Evolutionary conservation across 1,140 invertebrate species (phyloP).

Genomic region (Heterodera carotae): DNA sequence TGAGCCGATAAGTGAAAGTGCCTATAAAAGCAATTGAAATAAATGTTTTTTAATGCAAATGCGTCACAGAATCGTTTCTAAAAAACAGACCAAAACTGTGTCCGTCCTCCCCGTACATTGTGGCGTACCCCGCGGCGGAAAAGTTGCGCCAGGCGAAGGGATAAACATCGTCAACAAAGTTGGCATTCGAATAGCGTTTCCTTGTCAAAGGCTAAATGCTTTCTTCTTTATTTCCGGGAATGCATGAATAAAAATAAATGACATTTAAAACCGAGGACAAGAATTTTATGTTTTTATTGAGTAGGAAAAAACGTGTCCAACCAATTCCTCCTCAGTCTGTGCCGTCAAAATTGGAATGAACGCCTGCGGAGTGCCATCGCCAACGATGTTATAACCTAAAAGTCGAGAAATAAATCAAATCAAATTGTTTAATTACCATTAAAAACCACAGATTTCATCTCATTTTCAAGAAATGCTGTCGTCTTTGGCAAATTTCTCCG

Average conservation of each 20-base stretch:
- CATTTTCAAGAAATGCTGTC: constrained; percentile 80
- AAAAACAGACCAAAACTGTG: constrained; percentile 73
- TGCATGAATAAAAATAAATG: no score
- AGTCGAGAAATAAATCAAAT: not conserved
- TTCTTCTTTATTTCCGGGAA: constrained; percentile 22
- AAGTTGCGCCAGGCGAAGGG: constrained; percentile 70
- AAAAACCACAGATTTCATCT: constrained; percentile 71
- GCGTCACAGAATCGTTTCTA: not conserved
- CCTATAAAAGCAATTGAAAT: constrained; percentile 33
- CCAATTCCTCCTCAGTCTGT: constrained; percentile 80
- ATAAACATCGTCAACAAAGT: constrained; percentile 75
- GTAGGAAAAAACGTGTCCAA: constrained; percentile 73
- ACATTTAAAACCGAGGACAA: no score
- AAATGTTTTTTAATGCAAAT: not conserved
- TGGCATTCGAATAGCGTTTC: constrained; percentile 74
- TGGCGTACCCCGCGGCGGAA: constrained; percentile 73
- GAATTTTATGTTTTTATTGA: no score
- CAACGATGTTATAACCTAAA: constrained; percentile 72
- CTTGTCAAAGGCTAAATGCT: constrained; percentile 68
- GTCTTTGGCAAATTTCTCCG: constrained; percentile 81
- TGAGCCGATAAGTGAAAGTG: constrained; percentile 85
- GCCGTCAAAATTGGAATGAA: constrained; percentile 84
- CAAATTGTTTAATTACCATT: constrained; percentile 46
- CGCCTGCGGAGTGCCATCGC: constrained; percentile 89
- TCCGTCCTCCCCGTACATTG: constrained; percentile 83